phyloP scores from a whole-genome alignment of 2,113 vertebrate genomes.

The Nicator chloris region DNA sequence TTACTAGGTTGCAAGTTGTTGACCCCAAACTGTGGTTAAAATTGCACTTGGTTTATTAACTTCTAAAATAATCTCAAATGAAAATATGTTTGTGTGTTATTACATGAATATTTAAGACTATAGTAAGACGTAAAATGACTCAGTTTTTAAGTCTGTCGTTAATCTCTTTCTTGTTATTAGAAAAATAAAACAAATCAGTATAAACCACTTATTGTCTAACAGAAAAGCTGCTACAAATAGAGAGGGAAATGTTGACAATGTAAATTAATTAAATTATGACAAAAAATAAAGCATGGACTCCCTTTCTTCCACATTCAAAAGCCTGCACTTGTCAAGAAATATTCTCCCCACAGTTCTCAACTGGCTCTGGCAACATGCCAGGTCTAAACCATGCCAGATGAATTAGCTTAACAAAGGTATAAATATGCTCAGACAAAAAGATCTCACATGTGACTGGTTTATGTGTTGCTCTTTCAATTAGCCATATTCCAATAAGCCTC shows the following conservation, averaged over 20 bases:
- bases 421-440: neutral
- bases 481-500: neutral
- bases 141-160: neutral
- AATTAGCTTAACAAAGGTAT: neutral
- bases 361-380: neutral
- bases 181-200: neutral
- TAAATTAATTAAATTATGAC: neutral
- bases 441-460: neutral
- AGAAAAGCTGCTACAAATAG: neutral
- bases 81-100: neutral
- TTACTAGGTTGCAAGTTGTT: neutral
- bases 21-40: neutral
- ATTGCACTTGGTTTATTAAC: neutral
- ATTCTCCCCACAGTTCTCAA: neutral
- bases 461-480: neutral
- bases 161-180: neutral
- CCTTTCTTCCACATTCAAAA: neutral
- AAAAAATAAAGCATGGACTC: neutral
- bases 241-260: neutral
- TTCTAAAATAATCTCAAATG: neutral
- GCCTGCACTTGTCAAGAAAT: neutral
- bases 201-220: neutral
- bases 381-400: neutral
- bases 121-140: neutral
- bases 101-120: neutral